Evolutionary conservation across 1,140 invertebrate genomes (phyloP).

Genomic region (Sipha flava): DNA sequence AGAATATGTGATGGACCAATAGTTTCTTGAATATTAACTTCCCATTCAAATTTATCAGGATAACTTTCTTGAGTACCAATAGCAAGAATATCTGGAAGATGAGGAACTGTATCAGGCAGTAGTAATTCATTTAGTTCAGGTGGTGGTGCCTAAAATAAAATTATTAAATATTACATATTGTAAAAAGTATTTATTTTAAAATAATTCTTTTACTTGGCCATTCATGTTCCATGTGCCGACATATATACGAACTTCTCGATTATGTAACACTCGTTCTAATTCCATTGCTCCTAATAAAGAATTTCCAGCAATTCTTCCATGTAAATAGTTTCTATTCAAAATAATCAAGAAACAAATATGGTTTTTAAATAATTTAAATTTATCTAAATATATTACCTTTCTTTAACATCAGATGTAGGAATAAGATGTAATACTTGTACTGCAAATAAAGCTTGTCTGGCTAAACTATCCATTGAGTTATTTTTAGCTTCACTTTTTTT

Average conservation of each 20-base stretch:
- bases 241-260: conserved; percentile 75
- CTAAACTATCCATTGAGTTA: conserved; percentile 60
- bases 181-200: conserved; percentile 4
- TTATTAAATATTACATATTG: neutral
- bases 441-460: conserved; percentile 61
- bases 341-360: neutral
- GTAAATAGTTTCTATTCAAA: conserved; percentile 59
- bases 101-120: conserved; percentile 68
- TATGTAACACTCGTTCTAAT: conserved; percentile 74
- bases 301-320: conserved; percentile 65
- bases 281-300: conserved; percentile 73
- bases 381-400: conserved; percentile 49
- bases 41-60: conserved; percentile 77
- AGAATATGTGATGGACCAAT: conserved; percentile 83
- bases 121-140: conserved; percentile 76
- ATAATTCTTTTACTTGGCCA: conserved; percentile 57
- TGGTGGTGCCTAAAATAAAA: conserved; percentile 46
- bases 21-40: conserved; percentile 80
- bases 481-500: conserved; percentile 29
- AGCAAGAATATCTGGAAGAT: conserved; percentile 81
- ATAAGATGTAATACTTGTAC: conserved; percentile 70
- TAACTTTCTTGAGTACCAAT: conserved; percentile 89
- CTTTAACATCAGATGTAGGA: conserved; percentile 65
- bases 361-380: neutral
- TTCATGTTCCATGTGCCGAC: conserved; percentile 97